A percentile compares a stretch with the other conserved stretches of the same genome.
These are phyloP conservation scores for Narcine bancroftii DNA, from an alignment of 2,113 vertebrate genomes.

Conservation along the genomic window DNA sequence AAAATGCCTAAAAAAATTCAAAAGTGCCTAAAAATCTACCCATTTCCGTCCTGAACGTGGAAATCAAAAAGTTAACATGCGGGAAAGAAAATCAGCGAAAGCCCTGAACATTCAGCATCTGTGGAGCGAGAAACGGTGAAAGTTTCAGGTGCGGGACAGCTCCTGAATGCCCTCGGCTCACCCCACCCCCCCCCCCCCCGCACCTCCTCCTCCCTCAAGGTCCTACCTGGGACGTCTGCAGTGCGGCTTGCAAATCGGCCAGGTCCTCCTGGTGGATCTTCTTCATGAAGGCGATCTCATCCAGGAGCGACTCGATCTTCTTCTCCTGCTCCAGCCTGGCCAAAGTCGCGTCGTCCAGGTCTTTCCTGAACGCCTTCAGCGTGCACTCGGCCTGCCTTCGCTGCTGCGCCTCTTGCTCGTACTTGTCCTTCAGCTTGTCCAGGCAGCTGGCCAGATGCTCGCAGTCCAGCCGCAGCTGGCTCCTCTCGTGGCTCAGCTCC, in stretches of 20 bases:
- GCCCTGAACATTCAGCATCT: too few species aligned
- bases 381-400: slow-evolving; percentile 61
- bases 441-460: slow-evolving; percentile 60
- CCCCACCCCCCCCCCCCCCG: too few species aligned
- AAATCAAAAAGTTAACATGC: too few species aligned
- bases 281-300: slow-evolving; percentile 69
- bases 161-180: too few species aligned
- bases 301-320: slow-evolving; percentile 65
- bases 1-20: too few species aligned
- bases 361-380: slow-evolving; percentile 58
- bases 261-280: slow-evolving; percentile 68
- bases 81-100: too few species aligned
- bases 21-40: too few species aligned
- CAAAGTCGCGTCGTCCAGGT: slow-evolving; percentile 63
- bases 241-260: slow-evolving; percentile 60
- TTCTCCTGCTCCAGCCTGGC: slow-evolving; percentile 64
- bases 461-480: slow-evolving; percentile 64
- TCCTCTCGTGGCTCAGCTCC: slow-evolving; percentile 64
- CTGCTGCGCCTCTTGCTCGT: slow-evolving; percentile 57
- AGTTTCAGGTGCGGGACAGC: too few species aligned
- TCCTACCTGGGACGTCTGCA: slow-evolving; percentile 63
- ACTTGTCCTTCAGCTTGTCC: slow-evolving; percentile 55
- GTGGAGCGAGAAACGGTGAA: too few species aligned
- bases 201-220: too few species aligned
- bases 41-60: too few species aligned